Evolutionary conservation across 2,888 invertebrate species (phyloP).

Genomic region (Trichogramma evanescens): DNA sequence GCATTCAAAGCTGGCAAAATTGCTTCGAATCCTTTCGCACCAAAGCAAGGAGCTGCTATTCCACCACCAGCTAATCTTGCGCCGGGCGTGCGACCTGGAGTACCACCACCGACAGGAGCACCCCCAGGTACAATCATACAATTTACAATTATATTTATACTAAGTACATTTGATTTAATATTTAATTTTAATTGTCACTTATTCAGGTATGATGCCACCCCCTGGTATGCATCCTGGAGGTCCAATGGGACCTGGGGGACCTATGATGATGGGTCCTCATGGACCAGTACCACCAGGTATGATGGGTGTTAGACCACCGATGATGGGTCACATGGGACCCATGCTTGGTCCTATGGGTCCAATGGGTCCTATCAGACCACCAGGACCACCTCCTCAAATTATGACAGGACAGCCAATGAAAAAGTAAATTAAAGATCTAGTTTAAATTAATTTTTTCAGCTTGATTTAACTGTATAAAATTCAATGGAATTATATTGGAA

Average conservation of each 20-base stretch:
- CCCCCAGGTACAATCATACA: constrained; percentile 49
- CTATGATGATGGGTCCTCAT: constrained; percentile 52
- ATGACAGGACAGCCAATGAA: constrained; percentile 39
- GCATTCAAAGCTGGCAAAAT: constrained; percentile 97
- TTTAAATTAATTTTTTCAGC: background rate
- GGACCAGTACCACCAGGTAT: constrained; percentile 63
- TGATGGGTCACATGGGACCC: constrained; percentile 63
- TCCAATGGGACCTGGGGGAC: constrained; percentile 46
- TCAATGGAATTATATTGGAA: too few species aligned
- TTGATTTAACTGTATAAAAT: background rate
- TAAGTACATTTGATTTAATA: background rate
- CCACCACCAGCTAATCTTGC: constrained; percentile 65
- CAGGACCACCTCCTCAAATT: constrained; percentile 56
- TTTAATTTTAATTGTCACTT: background rate
- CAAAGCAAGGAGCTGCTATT: constrained; percentile 67
- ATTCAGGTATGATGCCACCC: constrained; percentile 49
- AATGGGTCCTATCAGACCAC: constrained; percentile 69
- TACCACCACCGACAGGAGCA: constrained; percentile 59
- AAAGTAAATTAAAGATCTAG: constrained; percentile 12
- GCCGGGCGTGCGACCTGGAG: constrained; percentile 39
- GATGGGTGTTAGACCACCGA: constrained; percentile 76
- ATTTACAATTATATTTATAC: background rate
- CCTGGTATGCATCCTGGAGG: constrained; percentile 52
- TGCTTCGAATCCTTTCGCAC: constrained; percentile 82
- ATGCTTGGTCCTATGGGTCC: constrained; percentile 60